A percentile compares a stretch with the other conserved stretches of the same genome.
These are phyloP conservation scores for Chloroclysta siterata DNA, from an alignment of 2,888 invertebrate species.

Conservation along the genomic window DNA sequence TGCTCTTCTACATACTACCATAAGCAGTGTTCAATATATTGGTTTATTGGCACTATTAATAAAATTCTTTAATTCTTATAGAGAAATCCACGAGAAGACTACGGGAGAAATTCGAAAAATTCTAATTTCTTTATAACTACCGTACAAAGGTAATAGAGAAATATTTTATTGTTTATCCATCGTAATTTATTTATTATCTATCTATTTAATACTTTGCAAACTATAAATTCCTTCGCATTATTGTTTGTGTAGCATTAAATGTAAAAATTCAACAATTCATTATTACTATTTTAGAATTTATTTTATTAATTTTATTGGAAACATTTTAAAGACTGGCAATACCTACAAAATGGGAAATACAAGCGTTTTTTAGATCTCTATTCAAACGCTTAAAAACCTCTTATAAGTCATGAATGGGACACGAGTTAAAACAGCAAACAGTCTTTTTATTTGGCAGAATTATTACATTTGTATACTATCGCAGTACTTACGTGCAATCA, in stretches of 20 bases:
- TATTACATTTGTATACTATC: constrained; percentile 31
- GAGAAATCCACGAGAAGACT: constrained; percentile 71
- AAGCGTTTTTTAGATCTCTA: constrained; percentile 39
- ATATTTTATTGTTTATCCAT: constrained; percentile 70
- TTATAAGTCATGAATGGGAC: constrained; percentile 39
- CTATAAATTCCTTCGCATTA: constrained; percentile 78
- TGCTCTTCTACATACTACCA: neutral
- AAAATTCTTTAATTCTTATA: constrained; percentile 64
- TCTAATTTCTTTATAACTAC: constrained; percentile 70
- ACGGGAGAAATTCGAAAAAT: constrained; percentile 75
- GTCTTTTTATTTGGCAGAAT: constrained; percentile 46
- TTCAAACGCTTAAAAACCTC: constrained; percentile 41
- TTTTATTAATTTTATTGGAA: constrained; percentile 43
- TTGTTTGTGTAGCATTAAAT: constrained; percentile 59
- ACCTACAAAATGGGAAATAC: constrained; percentile 39
- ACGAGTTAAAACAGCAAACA: constrained; percentile 38
- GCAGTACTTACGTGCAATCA: constrained; percentile 12
- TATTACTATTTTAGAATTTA: constrained; percentile 47
- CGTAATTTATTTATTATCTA: constrained; percentile 65
- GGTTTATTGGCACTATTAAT: constrained; percentile 61
- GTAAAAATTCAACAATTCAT: constrained; percentile 53
- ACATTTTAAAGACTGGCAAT: constrained; percentile 46
- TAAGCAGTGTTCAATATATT: constrained; percentile 64
- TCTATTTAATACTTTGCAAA: constrained; percentile 65
- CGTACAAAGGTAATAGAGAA: constrained; percentile 77